Percentiles rank a stretch among this genome's conserved stretches.
Conservation (phyloP, 2,797 vertebrate species). For the Lepidocolaptes lacrymiger region DNA sequence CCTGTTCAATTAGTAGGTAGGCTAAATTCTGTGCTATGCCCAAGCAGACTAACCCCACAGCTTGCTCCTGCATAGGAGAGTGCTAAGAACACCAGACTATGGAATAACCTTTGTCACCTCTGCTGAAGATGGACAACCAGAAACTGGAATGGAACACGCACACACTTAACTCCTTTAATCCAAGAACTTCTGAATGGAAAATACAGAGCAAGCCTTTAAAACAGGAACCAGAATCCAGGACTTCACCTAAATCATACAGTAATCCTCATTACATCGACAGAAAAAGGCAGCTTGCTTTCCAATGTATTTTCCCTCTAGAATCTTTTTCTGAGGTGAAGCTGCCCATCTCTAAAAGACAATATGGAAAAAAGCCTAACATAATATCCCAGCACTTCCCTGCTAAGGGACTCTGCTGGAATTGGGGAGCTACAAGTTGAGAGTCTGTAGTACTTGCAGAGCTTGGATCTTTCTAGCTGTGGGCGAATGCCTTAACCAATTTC, state of each 20-base stretch:
- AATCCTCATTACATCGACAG: background rate
- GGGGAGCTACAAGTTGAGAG: background rate
- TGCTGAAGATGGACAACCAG: background rate
- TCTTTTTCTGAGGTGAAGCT: background rate
- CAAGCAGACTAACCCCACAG: background rate
- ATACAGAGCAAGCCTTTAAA: background rate
- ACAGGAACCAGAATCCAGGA: background rate
- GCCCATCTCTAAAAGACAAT: background rate
- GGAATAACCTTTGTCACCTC: background rate
- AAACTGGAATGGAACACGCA: background rate
- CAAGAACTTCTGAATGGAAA: background rate
- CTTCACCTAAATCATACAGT: background rate
- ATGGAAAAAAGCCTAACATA: background rate
- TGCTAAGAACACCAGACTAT: background rate
- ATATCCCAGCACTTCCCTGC: background rate
- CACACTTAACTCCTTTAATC: background rate
- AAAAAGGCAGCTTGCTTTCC: background rate
- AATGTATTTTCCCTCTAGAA: background rate
- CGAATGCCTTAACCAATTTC: background rate
- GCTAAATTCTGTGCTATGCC: background rate
- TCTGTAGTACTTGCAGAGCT: background rate
- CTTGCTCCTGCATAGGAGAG: background rate
- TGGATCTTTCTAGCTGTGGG: accelerated
- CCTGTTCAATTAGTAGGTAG: background rate
- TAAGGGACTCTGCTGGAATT: background rate